Percentiles rank a stretch among this genome's conserved stretches.
phyloP scores from a whole-genome alignment of 1,140 invertebrate genomes.

The Drosophila navojoa region DNA sequence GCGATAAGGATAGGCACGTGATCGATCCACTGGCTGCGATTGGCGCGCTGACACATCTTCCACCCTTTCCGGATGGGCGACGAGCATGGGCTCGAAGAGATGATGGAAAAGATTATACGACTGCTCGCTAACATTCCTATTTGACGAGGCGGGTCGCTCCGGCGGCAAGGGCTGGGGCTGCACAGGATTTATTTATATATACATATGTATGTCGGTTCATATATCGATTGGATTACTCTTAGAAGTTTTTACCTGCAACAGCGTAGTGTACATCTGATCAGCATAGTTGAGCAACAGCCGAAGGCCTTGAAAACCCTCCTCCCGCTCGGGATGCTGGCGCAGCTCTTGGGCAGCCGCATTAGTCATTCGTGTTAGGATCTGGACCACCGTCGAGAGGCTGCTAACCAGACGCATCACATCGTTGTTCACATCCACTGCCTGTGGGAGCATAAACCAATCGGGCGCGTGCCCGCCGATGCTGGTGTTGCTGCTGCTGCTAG shows the following conservation, averaged over 20 bases:
- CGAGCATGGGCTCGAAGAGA: constrained; percentile 27
- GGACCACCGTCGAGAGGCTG: constrained; percentile 25
- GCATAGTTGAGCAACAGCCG: constrained; percentile 33
- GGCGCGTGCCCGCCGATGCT: not conserved
- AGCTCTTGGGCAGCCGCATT: constrained; percentile 31
- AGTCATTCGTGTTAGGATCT: constrained; percentile 30
- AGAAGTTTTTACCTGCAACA: constrained; percentile 18
- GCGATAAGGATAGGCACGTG: constrained; percentile 6
- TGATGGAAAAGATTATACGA: constrained; percentile 21
- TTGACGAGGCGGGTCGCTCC: not conserved
- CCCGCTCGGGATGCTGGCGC: constrained; percentile 27
- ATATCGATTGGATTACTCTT: too few relatives aligned
- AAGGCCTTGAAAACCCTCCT: constrained; percentile 28
- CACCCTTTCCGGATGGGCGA: not conserved
- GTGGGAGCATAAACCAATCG: constrained; percentile 24
- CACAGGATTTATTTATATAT: not conserved
- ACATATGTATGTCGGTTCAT: not conserved
- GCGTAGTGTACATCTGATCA: constrained; percentile 33
- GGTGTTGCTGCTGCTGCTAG: not conserved
- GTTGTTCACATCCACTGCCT: constrained; percentile 13
- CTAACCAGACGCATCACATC: constrained; percentile 35
- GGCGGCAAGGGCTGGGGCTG: constrained; percentile 10
- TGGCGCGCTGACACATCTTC: not conserved
- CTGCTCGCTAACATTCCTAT: not conserved
- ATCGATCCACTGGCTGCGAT: not conserved